Conservation (phyloP, 2,113 vertebrate species). For the Aythya baeri region DNA sequence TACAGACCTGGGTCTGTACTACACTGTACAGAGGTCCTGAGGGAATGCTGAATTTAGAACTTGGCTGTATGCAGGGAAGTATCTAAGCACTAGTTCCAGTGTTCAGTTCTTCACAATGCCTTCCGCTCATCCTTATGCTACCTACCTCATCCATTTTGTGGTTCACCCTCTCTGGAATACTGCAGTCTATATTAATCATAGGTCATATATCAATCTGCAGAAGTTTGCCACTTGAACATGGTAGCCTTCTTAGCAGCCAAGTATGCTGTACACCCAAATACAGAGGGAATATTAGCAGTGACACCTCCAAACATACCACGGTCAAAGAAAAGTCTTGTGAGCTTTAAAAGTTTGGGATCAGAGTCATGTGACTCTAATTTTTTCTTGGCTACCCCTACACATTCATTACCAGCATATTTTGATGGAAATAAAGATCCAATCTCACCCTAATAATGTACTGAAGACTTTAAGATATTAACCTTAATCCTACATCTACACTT, state of each 20-base stretch:
- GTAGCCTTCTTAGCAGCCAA: background rate
- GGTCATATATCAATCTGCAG: background rate
- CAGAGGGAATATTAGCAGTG: background rate
- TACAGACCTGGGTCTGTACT: background rate
- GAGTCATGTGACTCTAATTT: accelerated
- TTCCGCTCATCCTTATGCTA: accelerated
- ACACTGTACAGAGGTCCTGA: background rate
- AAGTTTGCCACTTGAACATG: background rate
- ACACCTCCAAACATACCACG: background rate
- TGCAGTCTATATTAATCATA: background rate
- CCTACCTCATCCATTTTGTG: background rate
- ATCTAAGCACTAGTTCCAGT: background rate
- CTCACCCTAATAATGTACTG: background rate
- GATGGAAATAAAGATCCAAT: background rate
- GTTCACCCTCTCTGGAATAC: background rate
- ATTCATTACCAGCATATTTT: background rate
- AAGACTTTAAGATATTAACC: background rate
- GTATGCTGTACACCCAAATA: background rate
- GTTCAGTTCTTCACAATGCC: background rate
- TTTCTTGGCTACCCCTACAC: background rate
- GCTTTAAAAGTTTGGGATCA: background rate
- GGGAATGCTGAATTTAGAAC: background rate
- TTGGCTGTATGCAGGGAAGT: background rate
- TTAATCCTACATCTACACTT: background rate
- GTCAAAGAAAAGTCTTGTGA: background rate